A percentile compares a stretch with the other conserved stretches of the same genome.
Conservation (phyloP, 1,140 invertebrate species). For the Dreissena rostriformis region DNA sequence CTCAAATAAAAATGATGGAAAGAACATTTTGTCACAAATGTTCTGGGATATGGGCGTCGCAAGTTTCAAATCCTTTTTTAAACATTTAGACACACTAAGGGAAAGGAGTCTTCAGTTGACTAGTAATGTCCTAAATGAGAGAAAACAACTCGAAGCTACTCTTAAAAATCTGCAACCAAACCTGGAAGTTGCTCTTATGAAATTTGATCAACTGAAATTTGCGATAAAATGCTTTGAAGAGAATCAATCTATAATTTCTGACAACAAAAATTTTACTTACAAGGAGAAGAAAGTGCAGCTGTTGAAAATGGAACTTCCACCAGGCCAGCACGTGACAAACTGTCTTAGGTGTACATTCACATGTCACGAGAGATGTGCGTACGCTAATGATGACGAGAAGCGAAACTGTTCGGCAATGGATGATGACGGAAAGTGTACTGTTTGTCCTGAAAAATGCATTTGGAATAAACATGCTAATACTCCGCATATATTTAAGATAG, state of each 20-base stretch:
- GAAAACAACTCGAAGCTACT: conserved; percentile 29
- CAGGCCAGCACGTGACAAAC: too few species aligned
- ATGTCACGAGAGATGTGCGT: too few species aligned
- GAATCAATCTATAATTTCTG: conserved; percentile 49
- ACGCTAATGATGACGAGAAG: too few species aligned
- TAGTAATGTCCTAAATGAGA: conserved; percentile 43
- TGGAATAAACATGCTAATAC: too few species aligned
- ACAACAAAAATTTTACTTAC: conserved; percentile 55
- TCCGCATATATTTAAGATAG: too few species aligned
- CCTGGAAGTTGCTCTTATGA: neutral
- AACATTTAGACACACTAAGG: neutral
- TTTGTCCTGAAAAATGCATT: too few species aligned
- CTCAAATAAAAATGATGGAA: neutral
- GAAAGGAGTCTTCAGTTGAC: conserved; percentile 51
- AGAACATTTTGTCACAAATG: neutral
- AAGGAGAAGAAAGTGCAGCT: too few species aligned
- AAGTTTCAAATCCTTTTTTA: conserved; percentile 50
- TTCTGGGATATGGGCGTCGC: conserved; percentile 52
- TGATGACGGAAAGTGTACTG: too few species aligned
- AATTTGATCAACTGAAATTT: too few species aligned
- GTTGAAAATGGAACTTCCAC: too few species aligned
- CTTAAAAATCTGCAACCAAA: conserved; percentile 37
- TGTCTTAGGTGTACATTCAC: too few species aligned
- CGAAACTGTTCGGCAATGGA: too few species aligned
- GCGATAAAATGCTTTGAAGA: conserved; percentile 13